Conservation (phyloP, 2,113 vertebrate species). For the Osmerus mordax region DNA sequence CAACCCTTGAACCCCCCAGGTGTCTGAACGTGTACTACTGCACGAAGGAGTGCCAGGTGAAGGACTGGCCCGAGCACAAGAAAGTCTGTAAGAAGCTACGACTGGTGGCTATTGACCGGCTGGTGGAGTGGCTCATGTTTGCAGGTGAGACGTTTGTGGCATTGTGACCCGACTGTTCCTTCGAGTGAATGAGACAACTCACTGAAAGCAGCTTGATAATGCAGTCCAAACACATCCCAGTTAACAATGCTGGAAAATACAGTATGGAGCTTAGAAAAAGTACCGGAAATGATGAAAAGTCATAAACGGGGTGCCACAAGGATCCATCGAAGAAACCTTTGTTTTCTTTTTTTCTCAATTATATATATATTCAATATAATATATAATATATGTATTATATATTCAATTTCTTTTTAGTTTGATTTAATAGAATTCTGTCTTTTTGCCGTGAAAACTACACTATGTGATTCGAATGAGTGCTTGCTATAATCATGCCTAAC, state of each 20-base stretch:
- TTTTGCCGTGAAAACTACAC: too few relatives aligned
- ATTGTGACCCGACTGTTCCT: too few relatives aligned
- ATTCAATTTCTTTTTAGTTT: too few relatives aligned
- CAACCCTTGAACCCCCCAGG: conserved; percentile 55
- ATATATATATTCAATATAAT: too few relatives aligned
- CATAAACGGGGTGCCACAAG: neutral
- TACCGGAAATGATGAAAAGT: neutral
- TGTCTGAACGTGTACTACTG: conserved; percentile 98
- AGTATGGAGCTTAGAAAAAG: neutral
- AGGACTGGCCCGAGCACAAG: conserved; percentile 88
- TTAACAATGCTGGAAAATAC: neutral
- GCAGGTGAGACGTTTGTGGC: conserved; percentile 73
- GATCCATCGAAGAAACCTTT: neutral
- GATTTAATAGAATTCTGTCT: too few relatives aligned
- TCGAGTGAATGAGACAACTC: too few relatives aligned
- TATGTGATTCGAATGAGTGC: too few relatives aligned
- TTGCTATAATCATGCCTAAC: too few relatives aligned
- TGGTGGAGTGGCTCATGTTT: conserved; percentile 91
- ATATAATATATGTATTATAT: neutral
- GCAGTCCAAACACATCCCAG: too few relatives aligned
- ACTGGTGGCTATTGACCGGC: conserved; percentile 84
- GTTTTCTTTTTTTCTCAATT: neutral
- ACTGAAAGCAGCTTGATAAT: too few relatives aligned
- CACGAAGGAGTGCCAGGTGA: conserved; percentile 79
- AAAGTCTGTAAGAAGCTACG: conserved; percentile 84